A percentile compares a stretch with the other conserved stretches of the same genome.
phyloP scores from a whole-genome alignment of 2,797 vertebrate species.

The Tapera naevia region DNA sequence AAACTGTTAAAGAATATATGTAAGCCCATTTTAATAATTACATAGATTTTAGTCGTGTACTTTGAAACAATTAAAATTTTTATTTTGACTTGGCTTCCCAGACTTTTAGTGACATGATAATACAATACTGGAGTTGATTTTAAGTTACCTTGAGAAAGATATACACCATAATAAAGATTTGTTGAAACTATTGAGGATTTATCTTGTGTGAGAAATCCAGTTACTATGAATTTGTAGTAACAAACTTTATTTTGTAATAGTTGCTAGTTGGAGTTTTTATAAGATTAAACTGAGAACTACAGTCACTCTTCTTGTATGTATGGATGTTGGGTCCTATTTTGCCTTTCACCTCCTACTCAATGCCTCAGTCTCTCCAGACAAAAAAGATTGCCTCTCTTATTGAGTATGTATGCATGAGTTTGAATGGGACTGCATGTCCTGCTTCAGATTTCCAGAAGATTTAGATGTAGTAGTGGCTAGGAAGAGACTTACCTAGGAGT shows the following conservation, averaged over 20 bases:
- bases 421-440: background rate
- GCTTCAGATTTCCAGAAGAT: background rate
- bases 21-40: conserved; percentile 73
- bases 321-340: background rate
- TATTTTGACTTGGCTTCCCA: conserved; percentile 28
- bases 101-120: background rate
- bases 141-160: background rate
- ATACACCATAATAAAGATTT: background rate
- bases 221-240: background rate
- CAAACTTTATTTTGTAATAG: background rate
- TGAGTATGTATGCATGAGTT: background rate
- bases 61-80: conserved; percentile 55
- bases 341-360: background rate
- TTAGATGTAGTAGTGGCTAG: background rate
- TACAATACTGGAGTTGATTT: background rate
- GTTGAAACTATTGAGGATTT: background rate
- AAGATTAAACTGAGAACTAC: background rate
- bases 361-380: background rate
- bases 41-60: conserved; percentile 59
- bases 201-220: background rate
- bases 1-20: conserved; percentile 70
- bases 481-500: background rate
- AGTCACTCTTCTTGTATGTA: background rate
- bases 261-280: background rate
- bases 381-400: background rate